Conservation (phyloP, 2,113 vertebrate genomes). For the Lophius piscatorius region DNA sequence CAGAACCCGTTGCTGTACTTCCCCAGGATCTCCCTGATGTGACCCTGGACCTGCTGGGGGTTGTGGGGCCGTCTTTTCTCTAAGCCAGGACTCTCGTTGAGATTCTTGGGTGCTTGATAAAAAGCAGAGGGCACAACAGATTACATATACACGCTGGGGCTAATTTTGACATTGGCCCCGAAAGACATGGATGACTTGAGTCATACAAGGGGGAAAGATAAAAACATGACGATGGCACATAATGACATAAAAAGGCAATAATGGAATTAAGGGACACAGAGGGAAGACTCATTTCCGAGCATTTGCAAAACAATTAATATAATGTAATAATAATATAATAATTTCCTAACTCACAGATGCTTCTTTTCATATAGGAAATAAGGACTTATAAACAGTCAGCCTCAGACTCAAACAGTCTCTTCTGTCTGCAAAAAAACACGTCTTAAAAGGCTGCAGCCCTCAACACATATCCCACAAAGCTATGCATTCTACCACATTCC, state of each 20-base stretch:
- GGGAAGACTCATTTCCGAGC: too few relatives aligned
- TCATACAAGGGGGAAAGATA: background rate
- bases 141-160: background rate
- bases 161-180: conserved; percentile 55
- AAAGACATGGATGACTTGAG: background rate
- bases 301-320: too few relatives aligned
- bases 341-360: background rate
- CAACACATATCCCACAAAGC: conserved; percentile 5
- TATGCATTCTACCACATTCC: conserved; percentile 19
- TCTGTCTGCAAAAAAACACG: conserved; percentile 9
- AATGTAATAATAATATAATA: too few relatives aligned
- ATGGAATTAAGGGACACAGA: too few relatives aligned
- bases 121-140: background rate
- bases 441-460: background rate
- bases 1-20: conserved; percentile 89
- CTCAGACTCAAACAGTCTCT: background rate
- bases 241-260: too few relatives aligned
- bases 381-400: background rate
- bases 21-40: conserved; percentile 84
- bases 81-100: conserved; percentile 61
- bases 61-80: conserved; percentile 69
- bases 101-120: conserved; percentile 57
- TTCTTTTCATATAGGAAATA: background rate
- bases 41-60: conserved; percentile 83
- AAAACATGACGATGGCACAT: conserved; percentile 22